Percentiles rank a stretch among this genome's conserved stretches.
phyloP scores from a whole-genome alignment of 92 coral and sea anemone genomes.

The Umimayanthus kanabou region DNA sequence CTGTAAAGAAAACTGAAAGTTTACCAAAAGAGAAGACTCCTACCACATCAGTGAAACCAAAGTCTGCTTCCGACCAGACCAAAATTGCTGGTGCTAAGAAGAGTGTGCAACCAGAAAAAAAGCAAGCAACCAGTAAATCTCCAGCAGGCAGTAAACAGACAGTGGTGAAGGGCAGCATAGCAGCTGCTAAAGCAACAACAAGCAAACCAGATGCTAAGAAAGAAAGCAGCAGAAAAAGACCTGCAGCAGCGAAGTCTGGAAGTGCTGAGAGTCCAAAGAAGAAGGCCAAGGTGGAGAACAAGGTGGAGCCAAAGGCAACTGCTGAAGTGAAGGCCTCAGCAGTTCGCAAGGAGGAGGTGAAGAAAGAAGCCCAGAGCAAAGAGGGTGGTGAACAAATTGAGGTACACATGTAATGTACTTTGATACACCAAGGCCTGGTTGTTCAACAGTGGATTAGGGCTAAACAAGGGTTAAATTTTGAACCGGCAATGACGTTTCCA shows the following conservation, averaged over 20 bases:
- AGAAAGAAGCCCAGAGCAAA: neutral
- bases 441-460: too few relatives aligned
- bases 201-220: slow-evolving; percentile 3
- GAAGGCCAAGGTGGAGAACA: slow-evolving; percentile 26
- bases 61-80: slow-evolving; percentile 38
- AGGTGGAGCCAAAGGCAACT: neutral
- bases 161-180: slow-evolving; percentile 14
- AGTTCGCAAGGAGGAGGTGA: neutral
- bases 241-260: slow-evolving; percentile 36
- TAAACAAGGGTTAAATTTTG: too few relatives aligned
- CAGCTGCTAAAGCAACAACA: slow-evolving; percentile 10
- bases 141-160: slow-evolving; percentile 8
- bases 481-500: too few relatives aligned
- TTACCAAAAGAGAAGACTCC: slow-evolving; percentile 23
- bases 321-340: neutral
- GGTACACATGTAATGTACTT: neutral
- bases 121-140: slow-evolving; percentile 25
- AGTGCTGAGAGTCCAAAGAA: slow-evolving; percentile 35
- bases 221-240: slow-evolving; percentile 48
- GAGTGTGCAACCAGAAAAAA: slow-evolving; percentile 26
- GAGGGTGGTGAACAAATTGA: neutral
- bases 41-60: slow-evolving; percentile 23
- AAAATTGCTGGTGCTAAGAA: slow-evolving; percentile 38
- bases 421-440: neutral
- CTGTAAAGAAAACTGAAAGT: slow-evolving; percentile 34